Evolutionary conservation across 2,113 vertebrate genomes (phyloP).

Genomic region (Lagopus muta): DNA sequence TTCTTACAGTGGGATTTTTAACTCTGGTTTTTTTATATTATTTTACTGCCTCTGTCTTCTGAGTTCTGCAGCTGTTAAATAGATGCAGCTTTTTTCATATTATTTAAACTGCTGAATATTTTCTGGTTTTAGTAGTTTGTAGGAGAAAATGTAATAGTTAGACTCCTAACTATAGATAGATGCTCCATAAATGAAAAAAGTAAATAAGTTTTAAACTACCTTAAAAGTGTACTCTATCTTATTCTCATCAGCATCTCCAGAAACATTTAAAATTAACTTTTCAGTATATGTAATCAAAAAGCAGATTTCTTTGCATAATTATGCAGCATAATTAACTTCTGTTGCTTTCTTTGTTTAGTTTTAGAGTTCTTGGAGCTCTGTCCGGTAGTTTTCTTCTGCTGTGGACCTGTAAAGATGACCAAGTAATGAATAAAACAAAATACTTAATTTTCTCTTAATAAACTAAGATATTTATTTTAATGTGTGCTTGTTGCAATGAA

Average conservation of each 20-base stretch:
- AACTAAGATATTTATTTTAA: neutral
- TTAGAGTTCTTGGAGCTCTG: neutral
- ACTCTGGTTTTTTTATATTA: slow-evolving; percentile 63
- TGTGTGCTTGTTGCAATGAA: neutral
- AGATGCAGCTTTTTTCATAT: slow-evolving; percentile 37
- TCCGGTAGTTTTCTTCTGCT: neutral
- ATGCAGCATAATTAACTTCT: slow-evolving; percentile 57
- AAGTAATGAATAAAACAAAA: slow-evolving; percentile 28
- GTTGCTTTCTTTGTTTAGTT: slow-evolving; percentile 53
- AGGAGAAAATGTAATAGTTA: slow-evolving; percentile 41
- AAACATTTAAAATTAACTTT: slow-evolving; percentile 45
- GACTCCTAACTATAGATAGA: slow-evolving; percentile 19
- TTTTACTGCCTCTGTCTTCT: slow-evolving; percentile 70
- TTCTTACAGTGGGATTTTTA: slow-evolving; percentile 72
- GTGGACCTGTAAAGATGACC: slow-evolving; percentile 13
- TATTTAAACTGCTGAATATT: slow-evolving; percentile 45
- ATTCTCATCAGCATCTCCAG: slow-evolving; percentile 38
- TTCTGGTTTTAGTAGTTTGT: slow-evolving; percentile 46
- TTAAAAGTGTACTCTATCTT: slow-evolving; percentile 46
- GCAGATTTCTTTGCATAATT: neutral
- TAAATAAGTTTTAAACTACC: slow-evolving; percentile 41
- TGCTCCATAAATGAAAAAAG: slow-evolving; percentile 27
- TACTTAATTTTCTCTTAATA: neutral
- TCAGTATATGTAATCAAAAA: slow-evolving; percentile 48
- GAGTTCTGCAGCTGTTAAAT: slow-evolving; percentile 55